Base-by-base conservation (phyloP, 2,797 vertebrate species). In the Babyrousa celebensis region DNA sequence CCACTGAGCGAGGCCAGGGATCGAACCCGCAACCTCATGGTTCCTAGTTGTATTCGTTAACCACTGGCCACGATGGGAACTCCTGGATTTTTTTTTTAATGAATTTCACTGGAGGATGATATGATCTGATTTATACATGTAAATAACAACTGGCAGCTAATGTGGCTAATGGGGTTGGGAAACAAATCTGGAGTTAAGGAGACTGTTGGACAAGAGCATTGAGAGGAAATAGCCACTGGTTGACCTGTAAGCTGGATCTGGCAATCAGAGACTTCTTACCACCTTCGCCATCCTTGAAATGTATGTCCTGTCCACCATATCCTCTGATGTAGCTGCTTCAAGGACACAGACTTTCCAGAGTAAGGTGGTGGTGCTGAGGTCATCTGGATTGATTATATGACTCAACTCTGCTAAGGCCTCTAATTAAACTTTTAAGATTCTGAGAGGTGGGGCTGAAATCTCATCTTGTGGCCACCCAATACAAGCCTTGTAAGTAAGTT, bases 81-180 rank as follows among this genome's bases (percentile, higher is more conserved):
- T n/a, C n/a, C n/a, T n/a, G n/a, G n/a, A n/a, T 80, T 78, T 74
- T 43, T 14, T 27, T 43, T 36, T 36, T 36, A 36, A 63, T 82
- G 36, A 2, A 14, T 91, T 62, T 79, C 58, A 14, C 54, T 36
- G 40, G 27, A 88, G 52, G 84, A 29, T 10, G 52, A 62, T 11
- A 32, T 68, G 29, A 72, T 90, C 65, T 88, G 74, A 89, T 87
- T 74, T 79, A 67, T 67, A 17, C 14, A 15, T 79, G 78, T 89
- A 60, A 92, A 56, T 85, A 29, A 65, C n/a, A 40, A 18, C 10
- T 43, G 74, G 23, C 43, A 54, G 78, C 43, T 43, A 29, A 94
- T 27, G n/a, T 74, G 43, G 85, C 77, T 77, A 63, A 74, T 43
- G 36, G n/a, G 40, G 9, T 77, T 87, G 77, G 56, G 68, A 79